Base-by-base conservation (phyloP, 2,888 invertebrate species). In the Apotomis turbidana region DNA sequence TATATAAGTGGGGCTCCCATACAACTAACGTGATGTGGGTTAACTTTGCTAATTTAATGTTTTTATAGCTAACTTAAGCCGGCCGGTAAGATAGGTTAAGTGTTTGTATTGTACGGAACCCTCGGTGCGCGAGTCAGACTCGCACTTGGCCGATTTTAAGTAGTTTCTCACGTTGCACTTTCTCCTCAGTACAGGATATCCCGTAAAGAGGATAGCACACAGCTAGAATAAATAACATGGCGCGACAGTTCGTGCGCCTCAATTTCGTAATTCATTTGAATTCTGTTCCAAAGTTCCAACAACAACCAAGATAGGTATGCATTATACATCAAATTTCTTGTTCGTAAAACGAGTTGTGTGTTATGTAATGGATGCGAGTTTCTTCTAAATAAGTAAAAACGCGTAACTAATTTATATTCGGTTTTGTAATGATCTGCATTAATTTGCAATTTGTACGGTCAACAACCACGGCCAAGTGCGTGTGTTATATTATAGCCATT, bases 171-270 rank as follows among this genome's bases (percentile, higher is more conserved):
- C 55, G 9, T 55, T 57, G 51, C 13, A 63, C 70, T 70, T 70
- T 70, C 70, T 66, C 41, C 63, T n/a, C 27, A 15, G 54, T 38
- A 63, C 57, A 70, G 63, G 69, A 69, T 58, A 58, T 70, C 63
- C 69, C 55, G 10, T 6, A 51, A 66, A 62, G 57, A 41, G 51
- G 62, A 58, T 58, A 57, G 46, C 41, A 70, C 70, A 58, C 63
- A 44, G 10, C 46, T 38, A 58, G 70, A 63, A 63, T 70, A 70
- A 63, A 70, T 63, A 70, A 51, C 27, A 4, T 3, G 12, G 41
- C 13, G 15, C 27, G 54, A 27, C 64, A 54, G 44, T 12, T 15
- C 5, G 46, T 27, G 8, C 3, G 1, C 10, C 36, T 36, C 6
- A 36, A 62, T 62, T 51, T 62, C 8, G 27, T 15, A 46, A 10